Evolutionary conservation across 1,140 invertebrate species (phyloP), one percentile per base, ranked within the genome.

Genomic region (Heliconius himera): DNA sequence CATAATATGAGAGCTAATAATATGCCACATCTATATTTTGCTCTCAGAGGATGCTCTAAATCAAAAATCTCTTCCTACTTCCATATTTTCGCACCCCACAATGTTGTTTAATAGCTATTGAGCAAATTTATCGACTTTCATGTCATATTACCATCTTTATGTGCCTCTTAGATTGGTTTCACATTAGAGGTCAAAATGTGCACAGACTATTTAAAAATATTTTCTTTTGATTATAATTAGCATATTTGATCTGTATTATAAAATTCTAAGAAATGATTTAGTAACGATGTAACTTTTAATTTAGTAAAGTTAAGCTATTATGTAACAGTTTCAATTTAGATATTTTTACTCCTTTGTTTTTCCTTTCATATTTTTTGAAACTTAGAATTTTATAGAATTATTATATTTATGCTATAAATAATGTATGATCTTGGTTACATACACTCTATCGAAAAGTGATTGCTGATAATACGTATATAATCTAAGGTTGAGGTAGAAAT

Each of bases 81-180:
- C 90, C 89, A 93, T 91, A 93, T 94, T 93, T 93, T 93, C 91
- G 84, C 91, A 89, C 92, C 90, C 91, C 87, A 92, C 90, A 91
- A 88, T 87, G 91, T 87, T 90, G 86, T 92, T 91, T 93, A 94
- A 94, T 92, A 86, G 91, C 91, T 90, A 91, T 92, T 92, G 92
- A 91, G 88, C 88, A 91, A 92, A 94, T 93, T 92, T 94, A 94
- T 92, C 86, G 91, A 91, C 90, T 90, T 89, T 90, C 84, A 85
- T 88, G 90, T 91, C 91, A 89, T 91, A 91, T 92, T 92, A 89
- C 86, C 86, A 89, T 90, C 88, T 90, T 92, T 91, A 90, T 90
- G 89, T 87, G 84, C 81, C 79, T 78, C 74, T 87, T 83, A 80
- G 77, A 89, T 90, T 88, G 86, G 85, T 77, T 84, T 80, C 84